Evolutionary conservation across 2,113 vertebrate genomes (phyloP).

Genomic region (Zapornia atra): DNA sequence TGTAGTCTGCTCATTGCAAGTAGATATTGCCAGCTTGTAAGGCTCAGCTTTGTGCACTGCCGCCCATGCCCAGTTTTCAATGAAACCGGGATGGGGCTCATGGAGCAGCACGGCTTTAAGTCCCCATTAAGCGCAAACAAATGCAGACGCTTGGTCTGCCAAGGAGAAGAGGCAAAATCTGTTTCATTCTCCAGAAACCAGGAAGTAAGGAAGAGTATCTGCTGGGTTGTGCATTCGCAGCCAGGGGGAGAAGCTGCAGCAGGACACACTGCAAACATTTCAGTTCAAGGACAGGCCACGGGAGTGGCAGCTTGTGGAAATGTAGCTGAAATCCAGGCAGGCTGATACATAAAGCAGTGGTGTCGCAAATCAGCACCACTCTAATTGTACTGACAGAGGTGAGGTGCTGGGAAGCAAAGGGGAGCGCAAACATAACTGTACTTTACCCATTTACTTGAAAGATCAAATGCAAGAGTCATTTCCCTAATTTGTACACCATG

Average conservation of each 20-base stretch:
- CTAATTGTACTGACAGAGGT: not conserved
- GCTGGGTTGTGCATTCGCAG: not conserved
- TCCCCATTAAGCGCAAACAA: not conserved
- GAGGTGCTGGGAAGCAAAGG: not conserved
- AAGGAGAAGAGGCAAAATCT: not conserved
- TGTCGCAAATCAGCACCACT: not conserved
- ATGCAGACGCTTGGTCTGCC: not conserved
- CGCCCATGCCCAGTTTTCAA: not conserved
- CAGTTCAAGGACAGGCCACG: not conserved
- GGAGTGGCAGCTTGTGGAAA: not conserved
- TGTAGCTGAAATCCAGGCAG: not conserved
- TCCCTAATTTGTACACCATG: not conserved
- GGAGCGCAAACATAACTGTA: not conserved
- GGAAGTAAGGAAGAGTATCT: not conserved
- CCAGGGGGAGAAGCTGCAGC: not conserved
- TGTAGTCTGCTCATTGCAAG: not conserved
- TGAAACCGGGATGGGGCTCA: not conserved
- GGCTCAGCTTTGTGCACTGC: not conserved
- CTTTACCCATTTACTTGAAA: not conserved
- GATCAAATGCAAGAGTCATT: not conserved
- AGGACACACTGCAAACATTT: not conserved
- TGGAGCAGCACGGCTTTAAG: not conserved
- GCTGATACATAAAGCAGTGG: not conserved
- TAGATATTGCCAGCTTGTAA: not conserved
- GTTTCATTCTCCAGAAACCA: not conserved